Base-by-base conservation (phyloP, 2,113 vertebrate species). In the Orthonyx spaldingii region DNA sequence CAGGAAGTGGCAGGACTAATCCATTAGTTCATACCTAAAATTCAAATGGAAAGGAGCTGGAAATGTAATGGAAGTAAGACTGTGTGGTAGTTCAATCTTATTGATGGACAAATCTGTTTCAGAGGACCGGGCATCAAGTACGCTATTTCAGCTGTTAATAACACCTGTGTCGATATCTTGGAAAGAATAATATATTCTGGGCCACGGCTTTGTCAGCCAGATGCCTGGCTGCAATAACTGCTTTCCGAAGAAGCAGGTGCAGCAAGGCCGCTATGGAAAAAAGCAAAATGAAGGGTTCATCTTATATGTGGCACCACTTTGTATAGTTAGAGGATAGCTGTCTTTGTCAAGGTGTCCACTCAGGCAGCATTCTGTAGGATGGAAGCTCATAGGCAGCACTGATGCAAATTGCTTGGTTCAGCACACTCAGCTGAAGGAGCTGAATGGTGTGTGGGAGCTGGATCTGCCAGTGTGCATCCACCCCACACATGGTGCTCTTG, bases 341-440 rank as follows among this genome's bases (percentile, higher is more conserved):
- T 65, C 6, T 17, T 63, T 28, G 42, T 37, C 28, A 53, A 75
- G 47, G 7, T 87, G 64, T 55, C 60, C 56, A 17, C 33, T 41
- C 5, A 28, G 39, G 30, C 55, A 77, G 32, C 8, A 7, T 65
- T 77, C n/a, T 61, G 41, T 66, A 32, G 32, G 28, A 13, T 53
- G 23, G 26, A 63, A 60, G 6, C 26, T 89, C 0, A 0, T 5
- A 47, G 69, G 23, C 35, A 42, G 1, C 39, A 6, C 3, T 13
- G 22, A 55, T 87, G 39, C 42, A 13, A 27, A 5, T 75, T 79
- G 3, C 11, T 26, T n/a, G 18, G 21, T 65, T 47, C 46, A 14
- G 7, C 16, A 4, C 15, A 17, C 46, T 70, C 13, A 39, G 64
- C 13, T 41, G 37, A 50, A 69, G 77, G 27, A 56, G 20, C 27